Percentiles rank a stretch among this genome's conserved stretches.
These are phyloP conservation scores for Aix galericulata DNA, from an alignment of 2,113 vertebrate genomes.

Conservation along the genomic window DNA sequence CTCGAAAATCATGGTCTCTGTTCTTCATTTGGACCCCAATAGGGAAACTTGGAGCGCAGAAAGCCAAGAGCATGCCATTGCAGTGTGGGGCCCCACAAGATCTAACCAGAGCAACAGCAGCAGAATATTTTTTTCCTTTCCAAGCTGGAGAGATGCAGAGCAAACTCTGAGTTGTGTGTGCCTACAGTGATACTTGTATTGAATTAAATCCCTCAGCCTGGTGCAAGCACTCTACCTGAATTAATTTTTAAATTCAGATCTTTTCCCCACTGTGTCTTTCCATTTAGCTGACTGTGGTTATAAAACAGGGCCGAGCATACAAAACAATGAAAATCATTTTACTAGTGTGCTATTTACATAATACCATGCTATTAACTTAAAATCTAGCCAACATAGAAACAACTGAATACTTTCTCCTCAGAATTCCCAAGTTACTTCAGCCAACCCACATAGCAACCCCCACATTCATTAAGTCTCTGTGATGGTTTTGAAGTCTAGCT, in stretches of 20 bases:
- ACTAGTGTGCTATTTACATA: neutral
- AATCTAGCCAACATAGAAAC: neutral
- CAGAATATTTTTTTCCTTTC: neutral
- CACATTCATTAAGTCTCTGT: neutral
- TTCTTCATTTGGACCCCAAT: neutral
- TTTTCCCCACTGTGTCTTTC: neutral
- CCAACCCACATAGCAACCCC: neutral
- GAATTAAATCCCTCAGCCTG: neutral
- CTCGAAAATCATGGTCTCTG: neutral
- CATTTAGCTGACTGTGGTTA: neutral
- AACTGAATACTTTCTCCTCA: neutral
- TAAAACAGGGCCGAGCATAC: neutral
- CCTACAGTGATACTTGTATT: neutral
- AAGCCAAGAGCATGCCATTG: neutral
- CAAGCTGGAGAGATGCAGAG: neutral
- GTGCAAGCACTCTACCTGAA: neutral
- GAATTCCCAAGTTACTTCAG: neutral
- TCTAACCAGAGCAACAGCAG: neutral
- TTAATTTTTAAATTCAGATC: neutral
- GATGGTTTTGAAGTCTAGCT: neutral
- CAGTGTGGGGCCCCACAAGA: too few species aligned
- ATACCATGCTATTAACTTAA: neutral
- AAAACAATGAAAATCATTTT: neutral
- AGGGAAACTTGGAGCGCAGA: fast-evolving
- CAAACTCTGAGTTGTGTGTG: neutral